A percentile compares a stretch with the other conserved stretches of the same genome.
Evolutionary conservation across 2,888 invertebrate genomes (phyloP).

Genomic region (Chaitophorus viminalis): DNA sequence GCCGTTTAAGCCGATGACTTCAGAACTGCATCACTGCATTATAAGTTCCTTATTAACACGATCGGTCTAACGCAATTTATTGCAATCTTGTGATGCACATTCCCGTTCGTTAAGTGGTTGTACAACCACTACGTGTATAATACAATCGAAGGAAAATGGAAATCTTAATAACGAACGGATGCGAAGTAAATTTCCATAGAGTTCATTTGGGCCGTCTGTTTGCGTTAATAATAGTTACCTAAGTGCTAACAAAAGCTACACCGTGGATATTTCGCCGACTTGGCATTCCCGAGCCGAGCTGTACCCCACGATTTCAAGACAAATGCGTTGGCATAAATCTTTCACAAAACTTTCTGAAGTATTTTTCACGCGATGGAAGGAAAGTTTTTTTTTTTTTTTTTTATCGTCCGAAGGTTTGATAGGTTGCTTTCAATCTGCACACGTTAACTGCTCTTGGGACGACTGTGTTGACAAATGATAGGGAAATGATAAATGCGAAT

Average conservation of each 20-base stretch:
- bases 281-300: not conserved
- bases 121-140: too few relatives aligned
- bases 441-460: conserved; percentile 54
- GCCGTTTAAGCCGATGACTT: too few relatives aligned
- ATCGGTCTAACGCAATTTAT: not conserved
- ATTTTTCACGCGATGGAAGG: conserved; percentile 13
- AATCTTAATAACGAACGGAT: not conserved
- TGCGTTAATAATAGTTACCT: conserved; percentile 2
- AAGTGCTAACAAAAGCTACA: not conserved
- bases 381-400: conserved; percentile 48
- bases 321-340: conserved; percentile 55
- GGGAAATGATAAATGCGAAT: conserved; percentile 55
- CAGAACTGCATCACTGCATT: too few relatives aligned
- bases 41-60: not conserved
- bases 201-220: conserved; percentile 6
- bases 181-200: conserved; percentile 29
- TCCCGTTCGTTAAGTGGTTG: not conserved
- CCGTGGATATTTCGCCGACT: not conserved
- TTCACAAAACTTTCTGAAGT: conserved; percentile 32
- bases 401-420: conserved; percentile 56
- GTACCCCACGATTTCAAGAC: conserved; percentile 4
- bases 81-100: not conserved
- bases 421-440: conserved; percentile 59
- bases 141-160: not conserved
- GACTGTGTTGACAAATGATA: conserved; percentile 49